Conservation (phyloP, 1,140 invertebrate species). For the Drosophila lini region DNA sequence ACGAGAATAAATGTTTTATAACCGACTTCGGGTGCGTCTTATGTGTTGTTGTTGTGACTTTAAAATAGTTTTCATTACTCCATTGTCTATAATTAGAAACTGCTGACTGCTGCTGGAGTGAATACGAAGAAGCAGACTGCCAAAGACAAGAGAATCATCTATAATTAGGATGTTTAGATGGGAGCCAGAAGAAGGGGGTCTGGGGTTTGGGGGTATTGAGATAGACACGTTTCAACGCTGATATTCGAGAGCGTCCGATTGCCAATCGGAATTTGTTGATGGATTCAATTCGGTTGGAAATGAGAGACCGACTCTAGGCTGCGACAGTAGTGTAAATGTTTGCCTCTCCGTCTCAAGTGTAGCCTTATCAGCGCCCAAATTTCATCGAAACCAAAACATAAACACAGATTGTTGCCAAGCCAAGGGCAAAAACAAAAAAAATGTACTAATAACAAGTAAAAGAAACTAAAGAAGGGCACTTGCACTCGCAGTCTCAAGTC, state of each 20-base stretch:
- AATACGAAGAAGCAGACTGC: background rate
- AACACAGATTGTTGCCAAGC: constrained; percentile 37
- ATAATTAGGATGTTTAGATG: constrained; percentile 37
- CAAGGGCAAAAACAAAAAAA: constrained; percentile 37
- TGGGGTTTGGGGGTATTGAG: background rate
- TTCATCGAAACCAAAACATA: constrained; percentile 27
- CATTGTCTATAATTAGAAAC: constrained; percentile 75
- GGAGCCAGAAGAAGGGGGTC: background rate
- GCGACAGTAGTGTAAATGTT: constrained; percentile 38
- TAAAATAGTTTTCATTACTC: constrained; percentile 78
- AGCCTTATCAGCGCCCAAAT: constrained; percentile 43
- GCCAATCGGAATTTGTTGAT: constrained; percentile 61
- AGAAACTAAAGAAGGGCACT: constrained; percentile 28
- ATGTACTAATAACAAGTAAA: background rate
- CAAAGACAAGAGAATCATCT: constrained; percentile 20
- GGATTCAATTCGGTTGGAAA: constrained; percentile 40
- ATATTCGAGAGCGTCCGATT: constrained; percentile 55
- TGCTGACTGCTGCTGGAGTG: constrained; percentile 31
- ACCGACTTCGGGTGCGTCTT: constrained; percentile 60
- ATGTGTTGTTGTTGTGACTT: constrained; percentile 37
- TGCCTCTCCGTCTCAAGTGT: constrained; percentile 14
- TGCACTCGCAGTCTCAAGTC: constrained; percentile 3
- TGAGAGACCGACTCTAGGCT: constrained; percentile 3
- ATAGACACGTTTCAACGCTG: constrained; percentile 60
- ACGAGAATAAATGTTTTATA: constrained; percentile 71